Evolutionary conservation across 2,888 invertebrate genomes (phyloP), one percentile per base, ranked within the genome.

Genomic region (Cosmia pyralina): DNA sequence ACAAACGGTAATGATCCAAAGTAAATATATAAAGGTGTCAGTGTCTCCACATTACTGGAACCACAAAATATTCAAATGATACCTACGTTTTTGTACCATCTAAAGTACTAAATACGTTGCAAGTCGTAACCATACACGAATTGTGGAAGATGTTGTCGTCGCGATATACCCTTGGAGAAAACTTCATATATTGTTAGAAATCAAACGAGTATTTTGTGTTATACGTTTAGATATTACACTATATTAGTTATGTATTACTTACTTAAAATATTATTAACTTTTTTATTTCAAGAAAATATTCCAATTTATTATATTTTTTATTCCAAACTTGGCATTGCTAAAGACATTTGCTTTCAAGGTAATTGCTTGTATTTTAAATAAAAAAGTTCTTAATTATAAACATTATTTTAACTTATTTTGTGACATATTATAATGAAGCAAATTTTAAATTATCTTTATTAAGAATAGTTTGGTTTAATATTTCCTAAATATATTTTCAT

Each of bases 401-500:
- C 38, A 53, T 59, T 75, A 69, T 67, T 78, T 67, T 53, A 76
- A 62, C 46, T 53, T 72, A 59, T 59, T 60, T 71, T 70, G 44
- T 76, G 70, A 75, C 69, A 60, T 75, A 60, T 57, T 78, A 15
- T 70, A 72, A 67, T 62, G 52, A 60, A 81, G 62, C 41, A 75
- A 69, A 59, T 62, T 78, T 81, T 7, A 75, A 75, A 81, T 78
- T 60, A 62, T 64, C 69, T 83, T 72, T 70, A 63, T 65, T 83
- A 70, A 66, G 62, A 60, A 66, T 73, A 72, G 55, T 84, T 84
- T 73, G 55, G 58, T 77, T 72, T 68, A 75, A 72, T 69, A 77
- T 76, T 84, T 68, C 57, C 38, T 72, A 69, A 77, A 81, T 72
- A 78, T 75, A 72, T 77, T 83, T 81, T 77, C 67, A 41, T 75